These are phyloP conservation scores for Neoniphon sammara DNA, from an alignment of 2,797 vertebrate genomes.

Conservation along the genomic window DNA sequence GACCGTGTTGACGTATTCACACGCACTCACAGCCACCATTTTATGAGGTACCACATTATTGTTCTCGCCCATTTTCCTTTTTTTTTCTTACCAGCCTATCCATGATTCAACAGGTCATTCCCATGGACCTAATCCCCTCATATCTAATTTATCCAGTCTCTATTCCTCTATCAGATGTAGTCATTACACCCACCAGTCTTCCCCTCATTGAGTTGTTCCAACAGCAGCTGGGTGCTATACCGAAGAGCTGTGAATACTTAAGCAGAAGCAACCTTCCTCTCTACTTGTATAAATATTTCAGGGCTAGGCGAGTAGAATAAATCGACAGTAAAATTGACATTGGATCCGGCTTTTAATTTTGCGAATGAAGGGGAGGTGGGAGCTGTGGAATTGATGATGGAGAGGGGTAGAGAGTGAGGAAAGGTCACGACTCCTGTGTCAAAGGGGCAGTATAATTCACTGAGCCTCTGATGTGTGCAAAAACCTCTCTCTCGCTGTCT, in stretches of 20 bases:
- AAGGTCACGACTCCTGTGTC: constrained; percentile 62
- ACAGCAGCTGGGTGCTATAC: constrained; percentile 72
- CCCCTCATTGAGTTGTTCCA: constrained; percentile 71
- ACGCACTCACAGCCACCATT: constrained; percentile 19
- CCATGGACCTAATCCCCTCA: constrained; percentile 75
- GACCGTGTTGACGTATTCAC: constrained; percentile 14
- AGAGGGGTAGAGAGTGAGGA: constrained; percentile 45
- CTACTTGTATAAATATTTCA: constrained; percentile 83
- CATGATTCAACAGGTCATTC: constrained; percentile 81
- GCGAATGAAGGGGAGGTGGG: constrained; percentile 67
- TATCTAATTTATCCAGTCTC: constrained; percentile 74
- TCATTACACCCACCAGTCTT: constrained; percentile 72
- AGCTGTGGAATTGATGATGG: constrained; percentile 63
- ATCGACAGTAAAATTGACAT: constrained; percentile 84
- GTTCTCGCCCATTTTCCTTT: constrained; percentile 30
- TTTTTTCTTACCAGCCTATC: constrained; percentile 62
- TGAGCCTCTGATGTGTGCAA: constrained; percentile 46
- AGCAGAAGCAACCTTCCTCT: constrained; percentile 74
- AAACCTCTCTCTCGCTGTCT: not conserved
- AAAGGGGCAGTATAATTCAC: constrained; percentile 63
- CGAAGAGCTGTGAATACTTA: constrained; percentile 71
- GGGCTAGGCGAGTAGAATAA: constrained; percentile 78
- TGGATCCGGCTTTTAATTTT: constrained; percentile 81
- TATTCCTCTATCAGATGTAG: constrained; percentile 73
- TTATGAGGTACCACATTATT: constrained; percentile 49